phyloP scores from a whole-genome alignment of 2,797 vertebrate species.

The Sebastes cheni region DNA sequence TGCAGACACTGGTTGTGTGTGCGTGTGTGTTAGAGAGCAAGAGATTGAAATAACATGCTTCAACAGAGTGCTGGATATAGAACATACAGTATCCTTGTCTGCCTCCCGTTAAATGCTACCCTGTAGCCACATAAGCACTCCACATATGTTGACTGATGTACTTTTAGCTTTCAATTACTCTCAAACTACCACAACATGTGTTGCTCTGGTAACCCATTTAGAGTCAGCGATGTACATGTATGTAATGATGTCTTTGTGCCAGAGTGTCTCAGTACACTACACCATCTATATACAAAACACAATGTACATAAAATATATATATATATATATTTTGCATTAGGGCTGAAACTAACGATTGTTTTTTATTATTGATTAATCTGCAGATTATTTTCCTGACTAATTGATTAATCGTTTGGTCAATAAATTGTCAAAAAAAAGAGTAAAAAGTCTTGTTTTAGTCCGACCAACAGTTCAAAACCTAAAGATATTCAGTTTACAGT shows the following conservation, averaged over 20 bases:
- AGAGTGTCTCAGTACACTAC: neutral
- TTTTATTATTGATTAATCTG: neutral
- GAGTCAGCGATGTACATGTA: conserved; percentile 6
- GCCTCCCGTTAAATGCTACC: conserved; percentile 65
- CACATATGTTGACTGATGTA: conserved; percentile 25
- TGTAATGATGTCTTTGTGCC: neutral
- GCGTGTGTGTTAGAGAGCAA: neutral
- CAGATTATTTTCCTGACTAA: neutral
- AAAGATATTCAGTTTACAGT: neutral
- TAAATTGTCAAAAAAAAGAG: neutral
- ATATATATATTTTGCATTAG: no score
- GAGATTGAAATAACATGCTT: conserved; percentile 33
- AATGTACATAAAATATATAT: neutral
- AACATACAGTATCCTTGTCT: conserved; percentile 26
- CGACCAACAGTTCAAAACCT: neutral
- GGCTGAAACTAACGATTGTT: neutral
- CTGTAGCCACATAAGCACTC: conserved; percentile 54
- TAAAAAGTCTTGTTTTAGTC: neutral
- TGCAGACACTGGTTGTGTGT: neutral
- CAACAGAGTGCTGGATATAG: conserved; percentile 44
- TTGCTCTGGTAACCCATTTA: conserved; percentile 12
- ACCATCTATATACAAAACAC: neutral
- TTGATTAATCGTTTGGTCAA: neutral
- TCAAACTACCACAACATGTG: conserved; percentile 18
- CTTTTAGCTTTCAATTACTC: conserved; percentile 60